Base-by-base conservation (phyloP, 2,888 invertebrate genomes). In the Prenolepis imparis region DNA sequence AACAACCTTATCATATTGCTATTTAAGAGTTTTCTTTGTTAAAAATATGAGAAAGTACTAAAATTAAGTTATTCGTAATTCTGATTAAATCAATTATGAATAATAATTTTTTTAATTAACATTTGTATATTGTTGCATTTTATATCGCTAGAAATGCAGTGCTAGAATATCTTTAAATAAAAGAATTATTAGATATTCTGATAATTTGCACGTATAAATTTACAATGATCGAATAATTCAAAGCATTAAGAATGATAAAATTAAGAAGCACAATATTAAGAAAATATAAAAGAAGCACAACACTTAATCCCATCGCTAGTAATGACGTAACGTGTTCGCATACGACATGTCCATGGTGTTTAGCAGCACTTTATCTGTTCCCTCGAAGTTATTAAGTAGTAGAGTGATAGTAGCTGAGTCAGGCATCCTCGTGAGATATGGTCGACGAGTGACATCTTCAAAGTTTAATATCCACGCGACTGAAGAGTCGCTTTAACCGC, bases 391-490 rank as follows among this genome's bases (percentile, higher is more conserved):
- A 93, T 93, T 93, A 93, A 93, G 36, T 36, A 36, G 36, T 36
- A 28, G 36, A 36, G 36, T 93, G 93, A 93, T 92, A 92, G 91
- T 92, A 91, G 93, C 93, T 93, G 93, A 93, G 90, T 93, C 93
- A 93, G 93, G 90, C 87, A 85, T 28, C 28, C 81, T n/a, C 32
- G 68, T 36, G 92, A 92, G 91, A 75, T 82, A 72, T 77, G 86
- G 75, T 28, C 82, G 80, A 86, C 83, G 82, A 86, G 88, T 86
- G 89, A 89, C 89, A 91, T 92, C 93, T 93, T 93, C 93, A 93
- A 91, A 93, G 92, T 93, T 93, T 93, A 93, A 93, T 93, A 93
- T 93, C 93, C 91, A 92, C 91, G 32, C 89, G 88, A 91, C 90
- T 89, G 90, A 89, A 92, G 92, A 92, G 91, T 92, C 92, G 90